These are phyloP conservation scores for Hypanus sabinus DNA, from an alignment of 2,113 vertebrate species.

Conservation along the genomic window DNA sequence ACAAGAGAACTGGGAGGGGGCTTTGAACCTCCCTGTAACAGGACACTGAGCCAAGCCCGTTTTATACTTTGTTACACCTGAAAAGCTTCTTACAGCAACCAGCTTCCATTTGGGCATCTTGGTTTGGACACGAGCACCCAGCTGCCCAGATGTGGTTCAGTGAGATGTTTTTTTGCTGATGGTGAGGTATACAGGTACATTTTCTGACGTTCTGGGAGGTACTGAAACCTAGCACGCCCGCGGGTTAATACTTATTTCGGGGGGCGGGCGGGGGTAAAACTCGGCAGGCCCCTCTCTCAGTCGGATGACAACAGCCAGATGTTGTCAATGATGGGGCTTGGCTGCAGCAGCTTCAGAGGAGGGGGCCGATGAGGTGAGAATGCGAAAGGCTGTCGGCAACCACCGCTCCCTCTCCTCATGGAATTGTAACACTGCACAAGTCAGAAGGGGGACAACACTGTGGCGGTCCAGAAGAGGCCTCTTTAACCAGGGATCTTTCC, in stretches of 20 bases:
- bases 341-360: neutral
- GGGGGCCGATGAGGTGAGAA: neutral
- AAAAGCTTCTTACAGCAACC: neutral
- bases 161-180: neutral
- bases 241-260: neutral
- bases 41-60: neutral
- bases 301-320: too few relatives aligned
- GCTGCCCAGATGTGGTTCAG: neutral
- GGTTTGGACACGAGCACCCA: neutral
- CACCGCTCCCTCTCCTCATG: neutral
- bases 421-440: neutral
- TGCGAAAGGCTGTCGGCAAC: neutral
- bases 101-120: neutral
- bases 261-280: neutral
- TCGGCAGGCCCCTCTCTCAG: neutral
- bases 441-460: neutral
- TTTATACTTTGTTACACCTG: neutral
- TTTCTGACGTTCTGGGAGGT: neutral
- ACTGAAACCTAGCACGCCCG: too few relatives aligned
- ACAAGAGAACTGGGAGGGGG: neutral
- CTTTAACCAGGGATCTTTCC: too few relatives aligned
- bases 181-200: neutral
- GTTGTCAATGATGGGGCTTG: neutral
- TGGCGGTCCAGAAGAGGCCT: too few relatives aligned
- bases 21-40: neutral